phyloP scores from a whole-genome alignment of 2,888 invertebrate genomes.

The Drosophila mimetica region DNA sequence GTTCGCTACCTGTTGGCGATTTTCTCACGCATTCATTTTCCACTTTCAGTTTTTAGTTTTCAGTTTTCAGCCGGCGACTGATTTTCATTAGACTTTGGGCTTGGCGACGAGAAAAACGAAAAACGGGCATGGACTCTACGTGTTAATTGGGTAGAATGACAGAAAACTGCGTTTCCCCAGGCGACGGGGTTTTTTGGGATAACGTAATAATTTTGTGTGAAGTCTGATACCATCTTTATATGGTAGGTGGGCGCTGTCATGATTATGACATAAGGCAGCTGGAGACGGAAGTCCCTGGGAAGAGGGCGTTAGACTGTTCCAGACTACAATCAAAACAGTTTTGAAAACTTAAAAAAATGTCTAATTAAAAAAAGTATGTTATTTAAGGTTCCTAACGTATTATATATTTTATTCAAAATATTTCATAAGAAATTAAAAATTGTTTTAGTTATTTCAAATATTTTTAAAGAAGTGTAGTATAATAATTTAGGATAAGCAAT shows the following conservation, averaged over 20 bases:
- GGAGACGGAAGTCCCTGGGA: conserved; percentile 55
- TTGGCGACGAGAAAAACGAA: conserved; percentile 24
- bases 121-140: conserved; percentile 42
- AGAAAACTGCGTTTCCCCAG: conserved; percentile 47
- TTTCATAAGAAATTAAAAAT: no score
- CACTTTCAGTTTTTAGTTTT: conserved; percentile 69
- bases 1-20: conserved; percentile 42
- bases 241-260: conserved; percentile 57
- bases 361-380: no score
- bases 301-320: not conserved
- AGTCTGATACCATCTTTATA: conserved; percentile 68
- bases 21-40: conserved; percentile 77
- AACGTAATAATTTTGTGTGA: conserved; percentile 72
- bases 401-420: no score
- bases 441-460: no score
- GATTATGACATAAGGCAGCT: conserved; percentile 64
- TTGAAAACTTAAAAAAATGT: not conserved
- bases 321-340: not conserved
- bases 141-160: conserved; percentile 63
- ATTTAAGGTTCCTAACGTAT: no score
- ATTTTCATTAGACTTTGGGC: conserved; percentile 71
- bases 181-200: conserved; percentile 28
- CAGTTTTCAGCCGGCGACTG: conserved; percentile 29
- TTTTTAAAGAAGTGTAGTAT: no score
- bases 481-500: no score